Conservation (phyloP, 2,888 invertebrate genomes). For the Apamea anceps region DNA sequence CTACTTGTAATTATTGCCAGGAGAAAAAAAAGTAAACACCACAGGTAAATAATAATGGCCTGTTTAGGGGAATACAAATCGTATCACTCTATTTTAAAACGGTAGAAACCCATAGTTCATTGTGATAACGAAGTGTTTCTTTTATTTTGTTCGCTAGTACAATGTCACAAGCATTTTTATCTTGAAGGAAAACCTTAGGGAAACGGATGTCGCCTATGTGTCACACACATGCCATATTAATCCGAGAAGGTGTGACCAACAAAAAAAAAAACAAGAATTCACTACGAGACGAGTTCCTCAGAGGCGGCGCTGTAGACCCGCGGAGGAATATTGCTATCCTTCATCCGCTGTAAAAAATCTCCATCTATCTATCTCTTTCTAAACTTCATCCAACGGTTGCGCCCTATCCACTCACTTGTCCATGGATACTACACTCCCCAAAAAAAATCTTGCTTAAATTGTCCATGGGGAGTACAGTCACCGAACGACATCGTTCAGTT, state of each 20-base stretch:
- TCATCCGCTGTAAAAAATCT: background rate
- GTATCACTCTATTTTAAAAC: background rate
- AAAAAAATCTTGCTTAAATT: too few species aligned
- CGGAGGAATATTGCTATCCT: background rate
- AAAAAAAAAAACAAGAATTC: background rate
- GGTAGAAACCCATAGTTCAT: background rate
- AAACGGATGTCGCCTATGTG: constrained; percentile 10
- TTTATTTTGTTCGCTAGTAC: background rate
- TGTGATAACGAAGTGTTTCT: background rate
- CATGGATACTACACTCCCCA: too few species aligned
- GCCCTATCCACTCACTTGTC: too few species aligned
- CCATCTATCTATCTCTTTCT: background rate
- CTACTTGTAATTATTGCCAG: constrained; percentile 19
- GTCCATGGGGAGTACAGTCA: too few species aligned
- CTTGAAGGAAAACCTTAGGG: background rate
- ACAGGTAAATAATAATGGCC: background rate
- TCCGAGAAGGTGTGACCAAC: background rate
- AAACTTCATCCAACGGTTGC: background rate
- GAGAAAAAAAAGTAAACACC: background rate
- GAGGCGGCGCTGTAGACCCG: background rate
- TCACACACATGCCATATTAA: background rate
- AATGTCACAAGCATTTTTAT: background rate
- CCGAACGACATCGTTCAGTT: too few species aligned
- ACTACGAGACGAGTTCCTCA: background rate
- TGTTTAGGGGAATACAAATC: background rate